These are phyloP conservation scores for Archegozetes longisetosus DNA, from an alignment of 1,140 invertebrate genomes.

Conservation along the genomic window DNA sequence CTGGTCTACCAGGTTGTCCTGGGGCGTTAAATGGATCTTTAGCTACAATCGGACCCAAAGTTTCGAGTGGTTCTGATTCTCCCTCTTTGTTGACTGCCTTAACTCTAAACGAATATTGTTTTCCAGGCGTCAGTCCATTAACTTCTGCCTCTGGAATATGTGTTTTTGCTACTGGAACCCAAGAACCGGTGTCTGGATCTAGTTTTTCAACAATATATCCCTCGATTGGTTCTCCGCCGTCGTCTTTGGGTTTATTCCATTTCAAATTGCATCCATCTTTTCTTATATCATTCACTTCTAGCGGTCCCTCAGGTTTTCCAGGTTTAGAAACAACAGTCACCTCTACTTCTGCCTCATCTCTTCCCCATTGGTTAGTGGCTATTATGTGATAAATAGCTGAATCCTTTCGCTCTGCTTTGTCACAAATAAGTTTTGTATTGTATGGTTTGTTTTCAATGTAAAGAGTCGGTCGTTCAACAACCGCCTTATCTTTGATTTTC, in stretches of 20 bases:
- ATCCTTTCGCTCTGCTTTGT: constrained; percentile 52
- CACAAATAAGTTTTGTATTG: constrained; percentile 52
- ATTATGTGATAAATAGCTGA: constrained; percentile 77
- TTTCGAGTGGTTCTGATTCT: constrained; percentile 77
- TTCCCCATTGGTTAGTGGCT: constrained; percentile 74
- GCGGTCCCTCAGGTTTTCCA: constrained; percentile 63
- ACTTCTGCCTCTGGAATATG: constrained; percentile 67
- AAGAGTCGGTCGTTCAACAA: constrained; percentile 41
- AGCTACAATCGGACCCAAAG: constrained; percentile 59
- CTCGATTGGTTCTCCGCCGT: constrained; percentile 77
- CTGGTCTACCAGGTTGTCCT: constrained; percentile 71
- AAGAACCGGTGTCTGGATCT: constrained; percentile 76
- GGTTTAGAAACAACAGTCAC: constrained; percentile 76
- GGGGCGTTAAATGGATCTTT: constrained; percentile 94
- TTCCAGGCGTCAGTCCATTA: constrained; percentile 72
- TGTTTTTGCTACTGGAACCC: constrained; percentile 74
- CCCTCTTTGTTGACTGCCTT: constrained; percentile 96
- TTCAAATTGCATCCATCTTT: constrained; percentile 32
- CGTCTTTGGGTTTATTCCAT: constrained; percentile 48
- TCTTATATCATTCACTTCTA: constrained; percentile 47
- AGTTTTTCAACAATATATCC: constrained; percentile 94
- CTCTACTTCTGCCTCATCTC: constrained; percentile 74
- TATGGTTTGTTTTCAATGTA: constrained; percentile 49
- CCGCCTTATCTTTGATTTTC: constrained; percentile 53
- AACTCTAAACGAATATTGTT: constrained; percentile 96